Base-by-base conservation (phyloP, 2,888 invertebrate species). In the Hyles lineata region DNA sequence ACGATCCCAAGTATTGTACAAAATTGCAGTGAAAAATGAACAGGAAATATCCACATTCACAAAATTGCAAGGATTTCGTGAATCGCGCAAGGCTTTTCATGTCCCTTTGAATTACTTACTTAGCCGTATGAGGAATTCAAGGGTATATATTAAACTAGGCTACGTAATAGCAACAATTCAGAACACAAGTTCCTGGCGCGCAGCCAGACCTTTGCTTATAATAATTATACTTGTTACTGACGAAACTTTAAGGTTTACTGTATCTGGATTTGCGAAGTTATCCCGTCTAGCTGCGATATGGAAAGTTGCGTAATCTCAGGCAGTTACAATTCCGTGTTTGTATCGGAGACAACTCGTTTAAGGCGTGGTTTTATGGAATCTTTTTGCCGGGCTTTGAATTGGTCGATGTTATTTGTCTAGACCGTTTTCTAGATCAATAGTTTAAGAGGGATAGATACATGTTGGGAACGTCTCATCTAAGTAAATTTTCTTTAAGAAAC, bases 201-300 rank as follows among this genome's bases (percentile, higher is more conserved):
- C 21, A 11, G 81, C 83, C 82, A 83, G 74, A 73, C 70, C 73
- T 60, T 35, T 32, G 72, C 72, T 74, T 76, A 75, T 76, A 81
- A 82, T 83, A 81, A 82, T 83, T 81, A 78, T 74, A 78, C 78
- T 77, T 76, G 78, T 83, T 75, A 70, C 71, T 75, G 76, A 76
- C 73, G 72, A 72, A 74, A 74, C 73, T 67, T 69, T 32, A 61
- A 69, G 72, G 29, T 74, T 60, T 70, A 75, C 74, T 76, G 73
- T 78, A 79, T 79, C 74, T 67, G 67, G 67, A 74, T 74, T 77
- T 73, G 55, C 70, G 23, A 62, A 67, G 67, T 75, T 72, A 71
- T 73, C 50, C 55, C 23, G 73, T 69, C 71, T 74, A 62, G 71
- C 74, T 67, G 61, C 55, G 60, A 63, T 67, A 43, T 21, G 63